Evolutionary conservation across 2,888 invertebrate species (phyloP).

Genomic region (Habroteleia sp.): DNA sequence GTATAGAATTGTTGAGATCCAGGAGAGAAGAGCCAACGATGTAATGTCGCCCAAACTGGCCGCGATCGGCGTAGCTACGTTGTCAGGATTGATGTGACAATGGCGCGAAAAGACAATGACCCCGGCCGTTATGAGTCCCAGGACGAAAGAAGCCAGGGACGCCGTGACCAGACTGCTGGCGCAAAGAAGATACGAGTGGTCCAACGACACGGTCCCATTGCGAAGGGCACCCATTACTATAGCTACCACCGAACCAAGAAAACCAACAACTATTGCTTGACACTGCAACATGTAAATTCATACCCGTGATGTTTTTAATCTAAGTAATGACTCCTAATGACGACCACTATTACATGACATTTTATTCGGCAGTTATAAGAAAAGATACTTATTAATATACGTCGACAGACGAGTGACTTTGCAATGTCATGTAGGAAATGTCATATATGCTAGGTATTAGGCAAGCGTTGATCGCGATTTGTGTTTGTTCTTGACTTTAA

Average conservation of each 20-base stretch:
- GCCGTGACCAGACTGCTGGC: slow-evolving; percentile 89
- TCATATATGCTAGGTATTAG: slow-evolving; percentile 16
- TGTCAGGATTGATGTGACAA: slow-evolving; percentile 89
- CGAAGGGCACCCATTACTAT: slow-evolving; percentile 86
- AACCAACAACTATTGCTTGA: slow-evolving; percentile 88
- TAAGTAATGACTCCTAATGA: too few relatives aligned
- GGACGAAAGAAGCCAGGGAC: slow-evolving; percentile 87
- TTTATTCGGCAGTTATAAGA: too few relatives aligned
- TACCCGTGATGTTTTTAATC: too few relatives aligned
- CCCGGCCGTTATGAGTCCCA: slow-evolving; percentile 87
- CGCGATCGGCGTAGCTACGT: slow-evolving; percentile 90
- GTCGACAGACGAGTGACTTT: neutral
- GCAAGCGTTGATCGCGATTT: slow-evolving; percentile 28
- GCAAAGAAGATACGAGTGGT: slow-evolving; percentile 87
- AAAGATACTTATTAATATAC: neutral
- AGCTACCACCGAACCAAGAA: slow-evolving; percentile 87
- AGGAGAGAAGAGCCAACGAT: slow-evolving; percentile 84
- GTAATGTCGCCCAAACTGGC: slow-evolving; percentile 91
- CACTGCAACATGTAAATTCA: slow-evolving; percentile 82
- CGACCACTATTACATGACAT: too few relatives aligned
- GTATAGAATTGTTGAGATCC: slow-evolving; percentile 83
- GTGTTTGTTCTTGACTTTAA: slow-evolving; percentile 47
- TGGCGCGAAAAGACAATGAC: slow-evolving; percentile 87
- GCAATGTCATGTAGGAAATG: slow-evolving; percentile 46
- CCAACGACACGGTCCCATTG: slow-evolving; percentile 84